These are phyloP conservation scores for Proterorhinus semilunaris DNA, from an alignment of 2,113 vertebrate genomes.

Conservation along the genomic window DNA sequence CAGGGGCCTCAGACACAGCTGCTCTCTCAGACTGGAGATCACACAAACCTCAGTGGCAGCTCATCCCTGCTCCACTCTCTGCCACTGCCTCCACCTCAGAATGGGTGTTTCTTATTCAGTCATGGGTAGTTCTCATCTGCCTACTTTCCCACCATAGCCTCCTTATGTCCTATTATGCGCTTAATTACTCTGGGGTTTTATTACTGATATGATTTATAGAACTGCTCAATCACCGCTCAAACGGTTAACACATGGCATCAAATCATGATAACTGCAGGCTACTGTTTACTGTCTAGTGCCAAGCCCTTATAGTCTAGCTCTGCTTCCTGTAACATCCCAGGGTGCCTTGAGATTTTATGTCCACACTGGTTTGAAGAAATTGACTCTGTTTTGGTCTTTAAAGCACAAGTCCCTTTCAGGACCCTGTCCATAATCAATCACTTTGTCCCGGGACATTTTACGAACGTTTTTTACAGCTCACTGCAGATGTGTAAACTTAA, in stretches of 20 bases:
- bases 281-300: slow-evolving; percentile 3
- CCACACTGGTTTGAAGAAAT: neutral
- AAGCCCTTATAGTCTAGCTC: neutral
- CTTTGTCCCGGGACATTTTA: slow-evolving; percentile 39
- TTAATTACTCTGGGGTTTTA: slow-evolving; percentile 8
- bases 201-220: slow-evolving; percentile 2
- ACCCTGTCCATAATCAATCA: slow-evolving; percentile 40
- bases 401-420: slow-evolving; percentile 24
- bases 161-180: slow-evolving; percentile 2
- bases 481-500: slow-evolving; percentile 38
- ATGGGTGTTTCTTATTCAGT: slow-evolving; percentile 48
- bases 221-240: neutral
- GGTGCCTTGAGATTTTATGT: slow-evolving; percentile 1
- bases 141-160: slow-evolving; percentile 54
- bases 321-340: slow-evolving; percentile 26
- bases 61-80: slow-evolving; percentile 32
- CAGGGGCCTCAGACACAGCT: slow-evolving; percentile 14
- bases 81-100: slow-evolving; percentile 30
- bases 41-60: slow-evolving; percentile 55
- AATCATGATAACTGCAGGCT: neutral
- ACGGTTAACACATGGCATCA: neutral
- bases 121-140: slow-evolving; percentile 62
- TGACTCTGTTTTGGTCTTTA: slow-evolving; percentile 16
- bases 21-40: slow-evolving; percentile 41
- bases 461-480: slow-evolving; percentile 40